Evolutionary conservation across 2,888 invertebrate genomes (phyloP).

Genomic region (Mimas tiliae): DNA sequence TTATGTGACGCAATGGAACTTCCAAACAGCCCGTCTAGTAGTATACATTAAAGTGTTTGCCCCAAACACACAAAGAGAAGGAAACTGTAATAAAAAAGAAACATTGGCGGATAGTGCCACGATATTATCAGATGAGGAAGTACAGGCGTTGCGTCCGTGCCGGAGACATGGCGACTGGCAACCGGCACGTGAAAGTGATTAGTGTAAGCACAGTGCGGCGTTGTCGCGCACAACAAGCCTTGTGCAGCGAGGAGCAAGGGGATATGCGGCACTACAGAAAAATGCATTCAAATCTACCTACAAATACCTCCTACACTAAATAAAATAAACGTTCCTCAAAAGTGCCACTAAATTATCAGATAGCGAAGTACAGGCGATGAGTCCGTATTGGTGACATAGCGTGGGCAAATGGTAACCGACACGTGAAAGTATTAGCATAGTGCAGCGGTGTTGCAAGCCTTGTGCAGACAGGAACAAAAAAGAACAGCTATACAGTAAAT

Average conservation of each 20-base stretch:
- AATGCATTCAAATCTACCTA: neutral
- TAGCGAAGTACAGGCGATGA: constrained; percentile 67
- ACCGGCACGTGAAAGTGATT: constrained; percentile 81
- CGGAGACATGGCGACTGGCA: constrained; percentile 32
- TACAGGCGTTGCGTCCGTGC: constrained; percentile 48
- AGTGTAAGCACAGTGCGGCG: constrained; percentile 66
- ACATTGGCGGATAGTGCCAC: neutral
- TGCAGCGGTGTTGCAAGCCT: constrained; percentile 65
- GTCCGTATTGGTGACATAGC: constrained; percentile 1
- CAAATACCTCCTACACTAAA: too few relatives aligned
- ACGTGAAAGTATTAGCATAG: constrained; percentile 78
- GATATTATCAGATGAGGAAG: constrained; percentile 57
- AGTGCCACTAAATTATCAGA: constrained; percentile 24
- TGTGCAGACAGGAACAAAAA: constrained; percentile 52
- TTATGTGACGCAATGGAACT: too few relatives aligned
- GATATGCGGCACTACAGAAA: neutral
- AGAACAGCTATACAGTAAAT: neutral
- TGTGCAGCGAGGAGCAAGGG: constrained; percentile 52
- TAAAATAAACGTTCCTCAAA: neutral
- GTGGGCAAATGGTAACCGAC: constrained; percentile 55
- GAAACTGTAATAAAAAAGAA: too few relatives aligned
- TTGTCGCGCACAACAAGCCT: constrained; percentile 68
- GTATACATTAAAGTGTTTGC: too few relatives aligned
- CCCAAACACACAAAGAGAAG: too few relatives aligned
- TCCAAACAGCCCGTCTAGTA: too few relatives aligned